Conservation (phyloP, 2,113 vertebrate genomes). For the Tragelaphus imberbis region DNA sequence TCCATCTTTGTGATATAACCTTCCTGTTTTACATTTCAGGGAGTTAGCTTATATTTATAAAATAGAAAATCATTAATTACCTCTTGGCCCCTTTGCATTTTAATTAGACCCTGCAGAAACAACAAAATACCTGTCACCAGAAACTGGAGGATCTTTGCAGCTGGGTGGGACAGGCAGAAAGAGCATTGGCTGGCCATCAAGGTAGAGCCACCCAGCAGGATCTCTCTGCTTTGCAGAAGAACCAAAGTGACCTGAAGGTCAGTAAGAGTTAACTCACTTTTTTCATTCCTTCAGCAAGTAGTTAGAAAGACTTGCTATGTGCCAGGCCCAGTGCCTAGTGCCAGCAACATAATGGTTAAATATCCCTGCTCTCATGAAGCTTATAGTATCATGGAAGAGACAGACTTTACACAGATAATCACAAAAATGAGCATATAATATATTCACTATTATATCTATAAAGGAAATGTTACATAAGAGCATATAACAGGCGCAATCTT, state of each 20-base stretch:
- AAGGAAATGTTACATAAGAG: neutral
- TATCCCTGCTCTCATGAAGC: neutral
- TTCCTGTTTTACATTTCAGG: slow-evolving; percentile 74
- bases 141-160: slow-evolving; percentile 87
- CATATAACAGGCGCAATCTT: neutral
- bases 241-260: slow-evolving; percentile 90
- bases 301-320: neutral
- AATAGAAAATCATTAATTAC: neutral
- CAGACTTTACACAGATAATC: neutral
- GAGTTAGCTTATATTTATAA: neutral
- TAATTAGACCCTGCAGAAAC: slow-evolving; percentile 90
- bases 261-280: neutral
- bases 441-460: neutral
- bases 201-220: slow-evolving; percentile 65
- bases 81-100: slow-evolving; percentile 65
- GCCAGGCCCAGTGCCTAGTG: neutral
- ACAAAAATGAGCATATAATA: neutral
- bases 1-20: slow-evolving; percentile 67
- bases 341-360: neutral
- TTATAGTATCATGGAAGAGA: neutral
- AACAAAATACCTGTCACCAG: slow-evolving; percentile 88
- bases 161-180: slow-evolving; percentile 89
- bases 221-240: slow-evolving; percentile 84
- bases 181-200: slow-evolving; percentile 80
- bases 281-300: neutral